Percentiles rank a stretch among this genome's conserved stretches.
phyloP scores from a whole-genome alignment of 2,113 vertebrate species.

The Sceloporus undulatus region DNA sequence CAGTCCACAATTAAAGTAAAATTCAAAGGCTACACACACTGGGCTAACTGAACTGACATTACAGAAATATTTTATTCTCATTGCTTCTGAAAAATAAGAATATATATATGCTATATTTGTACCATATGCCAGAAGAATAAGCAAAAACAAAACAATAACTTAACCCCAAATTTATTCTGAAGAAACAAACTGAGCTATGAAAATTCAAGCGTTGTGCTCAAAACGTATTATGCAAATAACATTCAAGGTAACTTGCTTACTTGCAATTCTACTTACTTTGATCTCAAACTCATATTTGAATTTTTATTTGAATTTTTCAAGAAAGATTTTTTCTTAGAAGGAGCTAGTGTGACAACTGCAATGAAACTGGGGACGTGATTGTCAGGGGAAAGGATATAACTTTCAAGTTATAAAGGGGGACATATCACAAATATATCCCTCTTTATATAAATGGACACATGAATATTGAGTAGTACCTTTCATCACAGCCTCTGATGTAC shows the following conservation, averaged over 20 bases:
- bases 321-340: background rate
- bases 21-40: background rate
- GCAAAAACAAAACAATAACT: background rate
- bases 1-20: background rate
- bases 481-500: background rate
- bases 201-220: background rate
- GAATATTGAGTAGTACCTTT: background rate
- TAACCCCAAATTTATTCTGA: background rate
- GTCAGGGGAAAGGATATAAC: background rate
- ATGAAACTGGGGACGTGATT: background rate
- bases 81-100: background rate
- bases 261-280: slow-evolving; percentile 16
- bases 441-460: background rate
- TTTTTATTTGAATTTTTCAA: background rate
- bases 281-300: background rate
- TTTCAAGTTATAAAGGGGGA: background rate
- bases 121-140: background rate
- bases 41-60: too few relatives aligned
- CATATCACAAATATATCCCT: background rate
- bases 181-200: background rate
- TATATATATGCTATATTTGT: background rate
- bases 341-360: background rate
- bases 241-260: background rate
- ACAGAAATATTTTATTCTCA: background rate
- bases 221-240: slow-evolving; percentile 3